phyloP scores from a whole-genome alignment of 1,140 invertebrate species.

The Trichonephila clavata region DNA sequence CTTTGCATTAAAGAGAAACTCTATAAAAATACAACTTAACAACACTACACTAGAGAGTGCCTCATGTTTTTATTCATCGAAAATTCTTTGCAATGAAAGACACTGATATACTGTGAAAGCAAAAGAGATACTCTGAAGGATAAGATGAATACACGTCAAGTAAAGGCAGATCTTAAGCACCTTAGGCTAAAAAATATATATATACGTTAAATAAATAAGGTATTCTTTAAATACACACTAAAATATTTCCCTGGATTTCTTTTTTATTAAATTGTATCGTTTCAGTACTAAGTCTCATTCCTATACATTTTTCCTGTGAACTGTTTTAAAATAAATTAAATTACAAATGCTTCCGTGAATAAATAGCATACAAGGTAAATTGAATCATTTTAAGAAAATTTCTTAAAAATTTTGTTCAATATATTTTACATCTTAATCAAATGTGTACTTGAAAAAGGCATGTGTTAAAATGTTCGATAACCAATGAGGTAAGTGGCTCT shows the following conservation, averaged over 20 bases:
- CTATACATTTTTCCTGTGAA: no score
- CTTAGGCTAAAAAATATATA: background rate
- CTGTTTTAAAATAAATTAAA: no score
- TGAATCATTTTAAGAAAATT: no score
- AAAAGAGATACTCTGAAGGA: background rate
- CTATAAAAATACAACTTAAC: conserved; percentile 46
- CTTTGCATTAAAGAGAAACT: conserved; percentile 41
- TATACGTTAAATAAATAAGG: background rate
- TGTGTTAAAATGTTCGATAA: no score
- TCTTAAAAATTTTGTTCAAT: no score
- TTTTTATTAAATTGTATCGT: no score
- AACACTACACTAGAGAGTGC: background rate
- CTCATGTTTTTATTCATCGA: conserved; percentile 63
- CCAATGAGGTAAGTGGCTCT: no score
- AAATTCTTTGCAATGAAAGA: conserved; percentile 30
- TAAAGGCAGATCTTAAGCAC: background rate
- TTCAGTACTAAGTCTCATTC: no score
- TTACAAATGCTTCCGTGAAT: no score
- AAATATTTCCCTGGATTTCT: background rate
- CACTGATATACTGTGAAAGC: conserved; percentile 46
- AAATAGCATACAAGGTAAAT: no score
- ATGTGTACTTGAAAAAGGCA: no score
- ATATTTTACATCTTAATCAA: no score
- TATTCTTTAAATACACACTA: background rate
- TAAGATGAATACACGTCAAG: conserved; percentile 38